A percentile compares a stretch with the other conserved stretches of the same genome.
These are phyloP conservation scores for Siniperca scherzeri DNA, from an alignment of 2,797 vertebrate genomes.

Conservation along the genomic window DNA sequence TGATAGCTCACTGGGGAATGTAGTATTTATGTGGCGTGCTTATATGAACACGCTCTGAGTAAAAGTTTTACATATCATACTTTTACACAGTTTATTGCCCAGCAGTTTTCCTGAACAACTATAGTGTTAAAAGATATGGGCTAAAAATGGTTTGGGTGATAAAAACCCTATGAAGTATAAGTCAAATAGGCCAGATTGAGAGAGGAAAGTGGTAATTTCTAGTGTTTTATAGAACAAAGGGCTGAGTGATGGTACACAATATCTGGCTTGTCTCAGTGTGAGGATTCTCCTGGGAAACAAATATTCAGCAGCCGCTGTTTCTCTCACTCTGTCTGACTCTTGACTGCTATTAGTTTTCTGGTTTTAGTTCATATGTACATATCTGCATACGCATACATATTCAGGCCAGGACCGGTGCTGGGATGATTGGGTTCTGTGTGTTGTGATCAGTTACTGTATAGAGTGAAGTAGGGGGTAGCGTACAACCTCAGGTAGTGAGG, in stretches of 20 bases:
- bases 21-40: conserved; percentile 41
- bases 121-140: neutral
- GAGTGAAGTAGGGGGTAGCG: neutral
- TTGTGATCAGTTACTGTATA: neutral
- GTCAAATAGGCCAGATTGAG: neutral
- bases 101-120: conserved; percentile 1
- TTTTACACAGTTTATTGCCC: conserved; percentile 28
- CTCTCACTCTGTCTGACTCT: conserved; percentile 26
- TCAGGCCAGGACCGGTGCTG: conserved; percentile 23
- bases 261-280: conserved; percentile 30
- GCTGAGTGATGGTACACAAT: conserved; percentile 20
- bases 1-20: conserved; percentile 51
- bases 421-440: conserved; percentile 21
- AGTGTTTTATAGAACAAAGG: conserved; percentile 25
- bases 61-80: conserved; percentile 27
- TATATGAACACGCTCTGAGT: neutral
- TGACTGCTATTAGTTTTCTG: conserved; percentile 37
- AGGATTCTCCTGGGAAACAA: conserved; percentile 38
- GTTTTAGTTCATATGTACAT: conserved; percentile 63
- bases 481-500: conserved; percentile 34
- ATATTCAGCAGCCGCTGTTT: conserved; percentile 28
- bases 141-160: conserved; percentile 2
- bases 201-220: neutral
- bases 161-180: conserved; percentile 8
- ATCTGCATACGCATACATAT: conserved; percentile 61